These are phyloP conservation scores for Lysandra coridon DNA, from an alignment of 2,888 invertebrate species.

Conservation along the genomic window DNA sequence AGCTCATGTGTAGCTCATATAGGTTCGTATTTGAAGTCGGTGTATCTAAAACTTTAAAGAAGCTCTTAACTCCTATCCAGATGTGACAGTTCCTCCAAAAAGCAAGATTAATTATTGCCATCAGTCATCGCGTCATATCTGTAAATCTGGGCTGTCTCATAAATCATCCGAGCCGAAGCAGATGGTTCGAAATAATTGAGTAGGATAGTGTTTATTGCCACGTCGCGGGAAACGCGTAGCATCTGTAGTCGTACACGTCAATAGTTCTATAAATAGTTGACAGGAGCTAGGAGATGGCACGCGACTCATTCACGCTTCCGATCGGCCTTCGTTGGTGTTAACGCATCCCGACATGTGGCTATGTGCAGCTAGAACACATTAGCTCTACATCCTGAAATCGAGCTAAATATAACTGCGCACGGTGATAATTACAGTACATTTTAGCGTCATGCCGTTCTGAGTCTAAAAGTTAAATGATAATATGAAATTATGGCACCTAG, in stretches of 20 bases:
- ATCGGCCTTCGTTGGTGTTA: slow-evolving; percentile 65
- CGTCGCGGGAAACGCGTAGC: background rate
- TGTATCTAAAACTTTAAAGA: background rate
- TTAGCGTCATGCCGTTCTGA: background rate
- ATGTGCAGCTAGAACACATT: slow-evolving; percentile 15
- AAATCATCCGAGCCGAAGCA: background rate
- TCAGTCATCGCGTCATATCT: background rate
- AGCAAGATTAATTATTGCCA: background rate
- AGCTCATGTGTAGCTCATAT: background rate
- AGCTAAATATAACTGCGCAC: background rate
- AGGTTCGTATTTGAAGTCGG: background rate
- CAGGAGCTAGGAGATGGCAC: slow-evolving; percentile 56
- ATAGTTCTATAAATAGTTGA: slow-evolving; percentile 64
- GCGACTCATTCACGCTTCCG: slow-evolving; percentile 60
- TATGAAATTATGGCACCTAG: background rate
- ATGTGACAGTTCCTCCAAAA: background rate
- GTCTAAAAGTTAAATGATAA: background rate
- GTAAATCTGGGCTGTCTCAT: slow-evolving; percentile 10
- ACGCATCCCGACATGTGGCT: slow-evolving; percentile 52
- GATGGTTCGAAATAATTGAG: slow-evolving; percentile 7
- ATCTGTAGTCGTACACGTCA: slow-evolving; percentile 45
- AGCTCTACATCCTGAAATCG: slow-evolving; percentile 13
- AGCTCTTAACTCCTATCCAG: background rate
- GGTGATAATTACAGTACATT: background rate
- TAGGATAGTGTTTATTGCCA: slow-evolving; percentile 9